phyloP scores from a whole-genome alignment of 2,888 invertebrate species.

The Spilarctia lutea region DNA sequence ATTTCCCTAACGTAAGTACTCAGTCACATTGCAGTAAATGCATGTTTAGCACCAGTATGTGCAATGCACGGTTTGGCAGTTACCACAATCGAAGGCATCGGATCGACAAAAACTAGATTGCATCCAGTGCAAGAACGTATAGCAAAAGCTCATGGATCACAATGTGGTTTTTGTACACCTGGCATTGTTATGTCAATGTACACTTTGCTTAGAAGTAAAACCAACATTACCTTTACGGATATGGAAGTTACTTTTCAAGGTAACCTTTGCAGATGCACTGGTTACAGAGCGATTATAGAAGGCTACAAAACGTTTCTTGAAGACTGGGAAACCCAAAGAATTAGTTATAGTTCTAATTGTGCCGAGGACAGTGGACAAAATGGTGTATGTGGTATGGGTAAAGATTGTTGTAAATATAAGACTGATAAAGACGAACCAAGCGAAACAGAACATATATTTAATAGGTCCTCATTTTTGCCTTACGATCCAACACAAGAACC shows the following conservation, averaged over 20 bases:
- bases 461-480: slow-evolving; percentile 87
- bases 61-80: slow-evolving; percentile 93
- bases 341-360: slow-evolving; percentile 52
- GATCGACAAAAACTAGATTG: slow-evolving; percentile 89
- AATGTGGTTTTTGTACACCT: slow-evolving; percentile 96
- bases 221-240: slow-evolving; percentile 84
- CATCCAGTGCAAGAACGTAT: slow-evolving; percentile 94
- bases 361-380: slow-evolving; percentile 42
- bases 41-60: slow-evolving; percentile 93
- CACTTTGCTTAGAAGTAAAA: slow-evolving; percentile 88
- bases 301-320: slow-evolving; percentile 92
- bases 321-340: slow-evolving; percentile 88
- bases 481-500: slow-evolving; percentile 92
- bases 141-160: slow-evolving; percentile 94
- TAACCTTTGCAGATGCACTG: slow-evolving; percentile 93
- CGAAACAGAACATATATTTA: slow-evolving; percentile 86
- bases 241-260: slow-evolving; percentile 92
- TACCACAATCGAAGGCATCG: slow-evolving; percentile 95
- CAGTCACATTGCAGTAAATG: slow-evolving; percentile 92
- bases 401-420: slow-evolving; percentile 88
- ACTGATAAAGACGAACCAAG: slow-evolving; percentile 69
- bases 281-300: slow-evolving; percentile 94
- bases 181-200: slow-evolving; percentile 98
- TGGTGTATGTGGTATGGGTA: slow-evolving; percentile 86
- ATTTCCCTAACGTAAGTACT: slow-evolving; percentile 43